These are phyloP conservation scores for Deilephila elpenor DNA, from an alignment of 2,888 invertebrate genomes.

Conservation along the genomic window DNA sequence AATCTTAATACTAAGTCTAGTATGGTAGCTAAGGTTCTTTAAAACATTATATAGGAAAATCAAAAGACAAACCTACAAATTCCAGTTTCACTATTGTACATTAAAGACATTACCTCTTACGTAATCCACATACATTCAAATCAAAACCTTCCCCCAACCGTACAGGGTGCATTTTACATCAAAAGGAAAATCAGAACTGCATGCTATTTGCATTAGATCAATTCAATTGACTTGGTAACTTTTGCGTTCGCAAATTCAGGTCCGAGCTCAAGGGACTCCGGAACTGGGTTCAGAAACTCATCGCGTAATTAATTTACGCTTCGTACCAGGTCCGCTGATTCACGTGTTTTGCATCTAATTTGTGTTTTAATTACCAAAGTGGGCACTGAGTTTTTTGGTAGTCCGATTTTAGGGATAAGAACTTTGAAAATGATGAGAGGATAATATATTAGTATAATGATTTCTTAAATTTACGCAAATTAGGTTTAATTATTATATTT, in stretches of 20 bases:
- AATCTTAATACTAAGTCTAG: too few species aligned
- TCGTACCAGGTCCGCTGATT: background rate
- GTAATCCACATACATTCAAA: background rate
- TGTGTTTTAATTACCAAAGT: background rate
- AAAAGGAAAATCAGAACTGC: background rate
- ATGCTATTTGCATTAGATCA: background rate
- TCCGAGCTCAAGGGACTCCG: background rate
- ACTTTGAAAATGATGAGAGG: too few species aligned
- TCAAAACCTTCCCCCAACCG: background rate
- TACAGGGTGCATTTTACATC: background rate
- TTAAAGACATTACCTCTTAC: background rate
- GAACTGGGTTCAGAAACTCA: slow-evolving; percentile 1
- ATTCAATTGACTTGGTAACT: slow-evolving; percentile 13
- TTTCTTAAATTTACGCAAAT: too few species aligned
- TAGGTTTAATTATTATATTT: too few species aligned
- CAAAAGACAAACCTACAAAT: too few species aligned
- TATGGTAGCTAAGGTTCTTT: too few species aligned
- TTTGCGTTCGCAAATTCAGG: slow-evolving; percentile 9
- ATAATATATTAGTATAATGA: too few species aligned
- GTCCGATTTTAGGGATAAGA: too few species aligned
- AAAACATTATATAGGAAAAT: too few species aligned
- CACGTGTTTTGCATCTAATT: slow-evolving; percentile 9
- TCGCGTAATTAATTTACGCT: slow-evolving; percentile 8
- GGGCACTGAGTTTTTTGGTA: too few species aligned
- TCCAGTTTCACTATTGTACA: too few species aligned